Evolutionary conservation across 2,113 vertebrate genomes (phyloP), one percentile per base, ranked within the genome.

Genomic region (Scortum barcoo): DNA sequence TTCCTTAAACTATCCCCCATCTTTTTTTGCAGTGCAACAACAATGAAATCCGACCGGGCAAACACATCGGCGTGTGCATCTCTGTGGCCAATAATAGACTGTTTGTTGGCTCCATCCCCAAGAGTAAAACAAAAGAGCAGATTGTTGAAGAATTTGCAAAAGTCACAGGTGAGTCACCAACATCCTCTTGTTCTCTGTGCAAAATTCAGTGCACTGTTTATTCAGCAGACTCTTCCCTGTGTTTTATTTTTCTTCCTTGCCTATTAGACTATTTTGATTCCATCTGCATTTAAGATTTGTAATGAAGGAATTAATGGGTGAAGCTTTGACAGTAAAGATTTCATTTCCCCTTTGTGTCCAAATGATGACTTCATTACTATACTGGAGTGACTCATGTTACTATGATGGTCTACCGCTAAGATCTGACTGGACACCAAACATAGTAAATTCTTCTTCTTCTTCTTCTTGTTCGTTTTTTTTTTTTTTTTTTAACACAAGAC

Each of bases 121-220:
- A 99, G 94, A 99, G 97, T 95, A 99, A 99, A 98, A 99, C 98
- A 93, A 99, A 99, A 97, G 98, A 99, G 74, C 98, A 99, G 91
- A 99, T 99, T 93, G 96, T 99, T 93, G 98, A 99, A 94, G 98
- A 99, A 93, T 99, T 99, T 95, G 96, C 96, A 87, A 99, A 99
- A 97, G 98, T 99, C 90, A 99, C 98, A 95, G 98, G 98, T 99
- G 92, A 95, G 96, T 91, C 19, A 1, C 30, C 24, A 16, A 1
- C 9, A 20, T 48, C 17, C 33, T 70, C 6, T 63, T 48, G 16
- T 57, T 22, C 13, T 28, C 2, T 36, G 2, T 13, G 51, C 51
- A 28, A 28, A 13, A 20, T 22, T 76, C 12, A 16, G 33, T 62
- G 16, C 30, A 11, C 28, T 5, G 72, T 57, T 17, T 44, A 46